Evolutionary conservation across 2,888 invertebrate species (phyloP).

Genomic region (Apoderus coryli): DNA sequence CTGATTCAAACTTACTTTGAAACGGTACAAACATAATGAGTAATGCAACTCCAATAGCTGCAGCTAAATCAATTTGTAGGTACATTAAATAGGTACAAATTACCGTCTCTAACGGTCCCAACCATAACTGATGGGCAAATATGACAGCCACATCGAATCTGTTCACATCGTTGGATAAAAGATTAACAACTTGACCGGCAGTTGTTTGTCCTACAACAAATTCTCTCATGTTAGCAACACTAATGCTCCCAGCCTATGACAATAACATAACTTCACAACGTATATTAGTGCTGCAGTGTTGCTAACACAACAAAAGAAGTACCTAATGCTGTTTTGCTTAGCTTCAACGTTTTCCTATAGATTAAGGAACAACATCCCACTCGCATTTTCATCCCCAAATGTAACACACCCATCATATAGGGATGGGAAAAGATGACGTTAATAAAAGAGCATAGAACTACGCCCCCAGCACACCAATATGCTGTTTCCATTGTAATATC

Average conservation of each 20-base stretch:
- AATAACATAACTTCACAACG: no score
- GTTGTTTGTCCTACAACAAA: constrained; percentile 70
- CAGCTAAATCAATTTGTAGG: constrained; percentile 41
- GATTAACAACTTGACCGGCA: constrained; percentile 64
- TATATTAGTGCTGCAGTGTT: no score
- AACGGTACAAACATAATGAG: constrained; percentile 36
- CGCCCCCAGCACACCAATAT: constrained; percentile 61
- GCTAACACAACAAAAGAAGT: no score
- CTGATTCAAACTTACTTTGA: constrained; percentile 32
- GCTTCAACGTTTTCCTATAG: constrained; percentile 50
- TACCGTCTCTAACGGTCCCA: constrained; percentile 66
- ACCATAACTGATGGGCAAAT: constrained; percentile 69
- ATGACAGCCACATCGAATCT: constrained; percentile 72
- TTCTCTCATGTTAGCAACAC: no score
- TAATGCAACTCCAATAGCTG: constrained; percentile 41
- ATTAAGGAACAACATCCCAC: constrained; percentile 74
- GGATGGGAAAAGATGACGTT: constrained; percentile 63
- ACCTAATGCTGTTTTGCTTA: constrained; percentile 53
- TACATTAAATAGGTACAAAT: constrained; percentile 65
- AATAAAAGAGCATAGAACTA: constrained; percentile 58
- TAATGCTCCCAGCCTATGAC: no score
- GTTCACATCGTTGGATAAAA: constrained; percentile 91
- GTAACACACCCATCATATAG: constrained; percentile 76
- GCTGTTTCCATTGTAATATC: constrained; percentile 40
- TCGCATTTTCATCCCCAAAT: constrained; percentile 75